Evolutionary conservation across 2,888 invertebrate species (phyloP).

Genomic region (Himalopsyche kuldschensis): DNA sequence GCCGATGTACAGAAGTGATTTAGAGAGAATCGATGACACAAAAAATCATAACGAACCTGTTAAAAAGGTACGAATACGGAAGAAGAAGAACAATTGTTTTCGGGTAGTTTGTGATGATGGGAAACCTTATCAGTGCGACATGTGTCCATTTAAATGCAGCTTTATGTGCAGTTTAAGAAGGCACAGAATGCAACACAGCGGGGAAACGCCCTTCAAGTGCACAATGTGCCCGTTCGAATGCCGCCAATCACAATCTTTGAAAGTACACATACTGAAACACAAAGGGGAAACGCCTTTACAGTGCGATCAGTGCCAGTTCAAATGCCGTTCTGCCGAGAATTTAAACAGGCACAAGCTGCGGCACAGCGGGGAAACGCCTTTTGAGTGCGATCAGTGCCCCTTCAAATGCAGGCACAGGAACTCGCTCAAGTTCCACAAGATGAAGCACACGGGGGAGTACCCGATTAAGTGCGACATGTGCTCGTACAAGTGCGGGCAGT

Average conservation of each 20-base stretch:
- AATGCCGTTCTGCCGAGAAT: not conserved
- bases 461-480: constrained; percentile 20
- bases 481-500: constrained; percentile 3
- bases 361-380: constrained; percentile 50
- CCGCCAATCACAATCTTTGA: not conserved
- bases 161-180: not conserved
- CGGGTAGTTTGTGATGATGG: no score
- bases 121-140: no score
- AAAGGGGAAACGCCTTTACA: constrained; percentile 2
- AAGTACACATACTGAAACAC: constrained; percentile 16
- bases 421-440: not conserved
- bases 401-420: constrained; percentile 45
- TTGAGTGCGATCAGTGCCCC: constrained; percentile 48
- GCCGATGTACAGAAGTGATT: no score
- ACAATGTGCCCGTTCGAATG: not conserved
- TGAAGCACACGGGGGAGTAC: constrained; percentile 11
- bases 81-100: no score
- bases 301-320: not conserved
- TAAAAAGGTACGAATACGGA: no score
- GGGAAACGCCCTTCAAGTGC: constrained; percentile 3
- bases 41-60: no score
- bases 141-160: no score
- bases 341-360: constrained; percentile 13
- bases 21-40: no score
- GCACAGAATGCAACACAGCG: constrained; percentile 6